Percentiles rank a stretch among this genome's conserved stretches.
phyloP scores from a whole-genome alignment of 2,797 vertebrate genomes.

The Anableps anableps region DNA sequence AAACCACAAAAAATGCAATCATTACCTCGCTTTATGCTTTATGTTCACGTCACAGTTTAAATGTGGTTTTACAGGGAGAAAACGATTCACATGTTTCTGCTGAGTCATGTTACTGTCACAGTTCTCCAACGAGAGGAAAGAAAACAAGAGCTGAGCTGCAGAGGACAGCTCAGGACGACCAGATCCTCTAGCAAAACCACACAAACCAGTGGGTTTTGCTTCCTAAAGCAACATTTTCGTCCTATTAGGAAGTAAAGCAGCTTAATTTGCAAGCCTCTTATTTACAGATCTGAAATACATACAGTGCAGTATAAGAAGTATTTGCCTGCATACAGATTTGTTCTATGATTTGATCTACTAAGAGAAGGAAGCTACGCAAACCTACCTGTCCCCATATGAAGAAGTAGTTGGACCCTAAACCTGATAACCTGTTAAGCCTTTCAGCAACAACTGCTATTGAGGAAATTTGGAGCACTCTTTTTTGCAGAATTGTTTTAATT shows the following conservation, averaged over 20 bases:
- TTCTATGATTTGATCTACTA: not conserved
- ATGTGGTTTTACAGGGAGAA: not conserved
- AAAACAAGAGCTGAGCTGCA: not conserved
- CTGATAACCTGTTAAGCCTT: not conserved
- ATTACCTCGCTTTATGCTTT: not conserved
- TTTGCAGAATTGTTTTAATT: no score
- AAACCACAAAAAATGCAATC: slow-evolving; percentile 2
- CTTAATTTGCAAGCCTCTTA: not conserved
- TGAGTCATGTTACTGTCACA: not conserved
- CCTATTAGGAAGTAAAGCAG: not conserved
- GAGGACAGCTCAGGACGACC: slow-evolving; percentile 13
- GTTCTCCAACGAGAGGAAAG: not conserved
- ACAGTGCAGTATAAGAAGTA: not conserved
- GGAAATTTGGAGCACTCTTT: no score
- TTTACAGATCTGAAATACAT: not conserved
- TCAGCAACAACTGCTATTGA: no score
- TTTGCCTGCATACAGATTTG: not conserved
- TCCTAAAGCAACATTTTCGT: not conserved
- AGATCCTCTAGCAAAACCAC: not conserved
- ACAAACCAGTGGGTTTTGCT: not conserved
- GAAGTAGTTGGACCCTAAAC: not conserved
- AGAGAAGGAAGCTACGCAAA: not conserved
- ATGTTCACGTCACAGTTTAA: not conserved
- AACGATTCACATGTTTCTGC: not conserved
- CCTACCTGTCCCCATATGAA: not conserved